Base-by-base conservation (phyloP, 2,888 invertebrate genomes). In the Galerucella pusilla region DNA sequence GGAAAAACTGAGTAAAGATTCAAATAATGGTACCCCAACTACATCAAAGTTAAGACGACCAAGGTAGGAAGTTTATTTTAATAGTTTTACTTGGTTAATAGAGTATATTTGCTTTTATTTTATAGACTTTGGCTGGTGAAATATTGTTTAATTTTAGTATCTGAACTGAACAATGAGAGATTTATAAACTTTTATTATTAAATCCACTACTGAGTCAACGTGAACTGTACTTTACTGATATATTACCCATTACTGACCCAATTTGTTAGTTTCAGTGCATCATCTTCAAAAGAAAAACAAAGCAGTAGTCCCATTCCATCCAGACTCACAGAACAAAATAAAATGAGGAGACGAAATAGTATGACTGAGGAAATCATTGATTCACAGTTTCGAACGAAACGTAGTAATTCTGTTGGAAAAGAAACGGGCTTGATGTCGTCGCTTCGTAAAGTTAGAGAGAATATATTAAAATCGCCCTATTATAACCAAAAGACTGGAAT, bases 381-480 rank as follows among this genome's bases (percentile, higher is more conserved):
- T 10, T 46, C n/a, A 45, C 28, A 20, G 1, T 49, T n/a, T 11
- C 68, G 65, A 46, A n/a, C 63, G 46, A 77, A 75, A 67, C 65
- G 80, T 54, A 77, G 78, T 45, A 78, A 78, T 69, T 79, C 78
- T 11, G 16, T 74, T 61, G 78, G 78, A 20, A 79, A 77, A 59
- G 78, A 78, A 66, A 65, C 77, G 0, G 79, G 78, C 67, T 72
- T 81, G n/a, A 78, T 78, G 76, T 77, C 77, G 9, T 78, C 79
- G 0, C 57, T 81, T 45, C 28, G 63, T n/a, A 81, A 74, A 73
- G 77, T 80, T 28, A 75, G 81, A 46, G 77, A 81, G 28, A 80
- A 79, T 71, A 73, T 81, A 63, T 68, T 80, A 42, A 77, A 75
- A 68, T 80, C 81, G 2, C 74, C 80, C 1, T 77, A 78, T 45